Evolutionary conservation across 2,888 invertebrate genomes (phyloP).

Genomic region (Lasioglossum malachurum): DNA sequence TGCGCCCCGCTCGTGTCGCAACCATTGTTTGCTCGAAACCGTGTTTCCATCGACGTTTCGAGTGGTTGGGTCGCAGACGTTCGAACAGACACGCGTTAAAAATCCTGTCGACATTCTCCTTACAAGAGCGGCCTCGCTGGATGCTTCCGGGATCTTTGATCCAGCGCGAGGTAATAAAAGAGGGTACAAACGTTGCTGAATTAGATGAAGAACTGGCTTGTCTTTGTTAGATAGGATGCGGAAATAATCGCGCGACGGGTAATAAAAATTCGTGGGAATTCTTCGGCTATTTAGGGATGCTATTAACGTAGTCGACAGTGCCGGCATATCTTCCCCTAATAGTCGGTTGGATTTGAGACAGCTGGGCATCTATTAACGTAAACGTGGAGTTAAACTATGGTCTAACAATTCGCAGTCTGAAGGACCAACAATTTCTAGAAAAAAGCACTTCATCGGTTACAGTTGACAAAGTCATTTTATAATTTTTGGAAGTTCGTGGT

Average conservation of each 20-base stretch:
- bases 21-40: conserved; percentile 15
- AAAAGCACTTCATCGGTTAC: neutral
- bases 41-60: conserved; percentile 9
- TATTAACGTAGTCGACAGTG: neutral
- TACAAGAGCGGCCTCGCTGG: neutral
- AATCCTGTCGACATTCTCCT: neutral
- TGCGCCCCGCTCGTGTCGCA: neutral
- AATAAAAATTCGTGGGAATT: neutral
- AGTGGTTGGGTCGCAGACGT: neutral
- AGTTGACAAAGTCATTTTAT: neutral
- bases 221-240: neutral
- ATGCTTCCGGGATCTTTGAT: neutral
- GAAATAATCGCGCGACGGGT: neutral
- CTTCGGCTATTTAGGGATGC: neutral
- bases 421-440: neutral
- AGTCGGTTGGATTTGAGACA: neutral
- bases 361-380: neutral
- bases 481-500: too few relatives aligned
- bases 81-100: neutral
- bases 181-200: neutral
- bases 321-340: neutral
- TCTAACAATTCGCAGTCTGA: neutral
- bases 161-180: neutral
- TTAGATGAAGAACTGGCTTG: neutral
- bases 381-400: neutral